phyloP scores from a whole-genome alignment of 1,140 invertebrate species.

The Oryctes rhinoceros region DNA sequence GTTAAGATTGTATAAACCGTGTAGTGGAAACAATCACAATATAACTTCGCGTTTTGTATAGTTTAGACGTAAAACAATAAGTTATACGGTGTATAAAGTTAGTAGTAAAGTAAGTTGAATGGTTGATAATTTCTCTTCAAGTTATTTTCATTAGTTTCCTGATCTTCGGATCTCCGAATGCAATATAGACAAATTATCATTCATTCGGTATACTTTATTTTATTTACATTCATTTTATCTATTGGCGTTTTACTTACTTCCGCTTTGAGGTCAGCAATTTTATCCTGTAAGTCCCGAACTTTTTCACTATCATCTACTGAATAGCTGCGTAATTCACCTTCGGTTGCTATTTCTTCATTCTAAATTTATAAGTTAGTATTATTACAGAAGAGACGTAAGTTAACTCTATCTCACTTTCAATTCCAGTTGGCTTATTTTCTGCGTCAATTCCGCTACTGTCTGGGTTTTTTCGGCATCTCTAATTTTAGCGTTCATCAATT shows the following conservation, averaged over 20 bases:
- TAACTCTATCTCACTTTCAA: slow-evolving; percentile 72
- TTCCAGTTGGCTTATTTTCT: slow-evolving; percentile 93
- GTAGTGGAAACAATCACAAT: neutral
- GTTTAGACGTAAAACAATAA: slow-evolving; percentile 5
- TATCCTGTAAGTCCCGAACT: slow-evolving; percentile 88
- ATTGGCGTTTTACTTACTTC: slow-evolving; percentile 72
- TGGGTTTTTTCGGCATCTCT: slow-evolving; percentile 94
- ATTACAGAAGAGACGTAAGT: no score
- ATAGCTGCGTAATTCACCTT: slow-evolving; percentile 84
- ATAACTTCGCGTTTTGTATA: slow-evolving; percentile 29
- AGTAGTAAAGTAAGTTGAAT: no score
- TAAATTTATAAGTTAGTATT: slow-evolving; percentile 57
- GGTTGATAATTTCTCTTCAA: no score
- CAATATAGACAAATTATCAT: no score
- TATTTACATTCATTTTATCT: no score
- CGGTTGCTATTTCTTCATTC: slow-evolving; percentile 92
- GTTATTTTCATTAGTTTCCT: no score
- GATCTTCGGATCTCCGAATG: no score
- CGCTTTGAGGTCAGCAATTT: slow-evolving; percentile 88
- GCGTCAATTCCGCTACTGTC: slow-evolving; percentile 91
- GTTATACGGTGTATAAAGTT: no score
- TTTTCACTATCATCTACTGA: slow-evolving; percentile 80
- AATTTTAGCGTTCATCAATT: slow-evolving; percentile 93
- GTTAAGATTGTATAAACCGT: no score
- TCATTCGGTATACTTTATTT: no score